Evolutionary conservation across 64 coral and sea anemone genomes (phyloP), one percentile per base, ranked within the genome.

Genomic region (Exaiptasia diaphana): DNA sequence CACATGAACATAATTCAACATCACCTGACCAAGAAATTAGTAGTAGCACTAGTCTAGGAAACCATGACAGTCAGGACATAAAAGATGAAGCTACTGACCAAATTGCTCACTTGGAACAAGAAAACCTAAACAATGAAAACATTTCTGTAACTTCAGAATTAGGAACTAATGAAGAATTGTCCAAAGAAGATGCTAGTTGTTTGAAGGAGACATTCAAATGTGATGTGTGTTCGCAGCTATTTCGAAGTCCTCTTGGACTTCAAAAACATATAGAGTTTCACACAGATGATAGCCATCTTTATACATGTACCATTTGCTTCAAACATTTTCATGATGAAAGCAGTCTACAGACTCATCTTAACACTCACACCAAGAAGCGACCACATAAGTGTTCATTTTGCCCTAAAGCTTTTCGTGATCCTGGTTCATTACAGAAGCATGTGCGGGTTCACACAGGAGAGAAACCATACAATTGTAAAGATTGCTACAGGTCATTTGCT

Each of bases 211-310:
- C 48, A n/a, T 92, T 88, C 27, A 92, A 92, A 36, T 99, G 95
- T 71, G 74, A 99, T 38, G 95, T 93, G 25, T 99, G 95, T 45
- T 83, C 80, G 8, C 95, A 99, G 52, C 31, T 99, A 33, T 99
- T 99, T 43, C 65, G 95, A 14, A 99, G 95, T 38, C 86, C 89
- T 27, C 80, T 93, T 11, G 95, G 95, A 30, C 81, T 99, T 55
- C 90, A 99, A 50, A 99, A 99, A 53, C 95, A 99, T 35, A 49
- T 99, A 24, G 95, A 99, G 40, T 99, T 99, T 73, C 95, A 99
- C 36, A 88, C 79, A 4, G 80, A 99, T 44, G 85, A 99, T 68
- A 84, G 81, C 0, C 79, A 99, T 23, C 79, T 89, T 29, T 92
- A 85, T 43, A 92, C 85, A 14, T 99, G 95, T 53, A 89, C 90